Evolutionary conservation across 1,140 invertebrate genomes (phyloP), one percentile per base, ranked within the genome.

Genomic region (Nomia melanderi): DNA sequence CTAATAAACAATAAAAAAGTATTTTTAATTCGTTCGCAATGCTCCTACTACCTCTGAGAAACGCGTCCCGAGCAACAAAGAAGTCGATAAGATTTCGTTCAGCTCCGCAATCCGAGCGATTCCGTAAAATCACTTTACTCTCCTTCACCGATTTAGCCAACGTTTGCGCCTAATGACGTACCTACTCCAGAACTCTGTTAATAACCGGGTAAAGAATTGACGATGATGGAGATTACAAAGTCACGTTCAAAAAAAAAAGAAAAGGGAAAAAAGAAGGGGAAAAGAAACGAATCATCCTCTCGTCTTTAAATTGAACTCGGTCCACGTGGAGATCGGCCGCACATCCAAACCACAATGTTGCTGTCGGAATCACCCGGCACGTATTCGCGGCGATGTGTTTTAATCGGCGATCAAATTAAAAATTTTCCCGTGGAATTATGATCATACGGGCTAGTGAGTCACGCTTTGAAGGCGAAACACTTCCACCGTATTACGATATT

Each of bases 151-250:
- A 44, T 44, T 44, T 44, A 44, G 41, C 41, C n/a, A 2, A 44
- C 12, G 41, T 44, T 44, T 17, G 12, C 14, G 41, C 20, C 41
- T 44, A 44, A 44, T 44, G 41, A 17, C 41, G 41, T 11, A 14
- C 12, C 12, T 14, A 12, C 12, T 20, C 41, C 14, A 44, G 41
- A 4, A 12, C 23, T 65, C 53, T 53, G 59, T 77, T 81, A 82
- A 77, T 78, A 82, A 77, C 73, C 41, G 25, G 63, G 50, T 56
- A 47, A 67, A 63, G 62, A 50, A 77, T 65, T 27, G 44, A 27
- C 56, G 80, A 82, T 81, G 56, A 57, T 74, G 54, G 57, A 79
- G 81, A 82, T 83, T 83, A 83, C 69, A 63, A 36, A 78, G 81
- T 83, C 79, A 83, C 79, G 79, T 78, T 78, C 70, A 31, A 20